Conservation (phyloP, 2,113 vertebrate genomes). For the Pluvianellus socialis region DNA sequence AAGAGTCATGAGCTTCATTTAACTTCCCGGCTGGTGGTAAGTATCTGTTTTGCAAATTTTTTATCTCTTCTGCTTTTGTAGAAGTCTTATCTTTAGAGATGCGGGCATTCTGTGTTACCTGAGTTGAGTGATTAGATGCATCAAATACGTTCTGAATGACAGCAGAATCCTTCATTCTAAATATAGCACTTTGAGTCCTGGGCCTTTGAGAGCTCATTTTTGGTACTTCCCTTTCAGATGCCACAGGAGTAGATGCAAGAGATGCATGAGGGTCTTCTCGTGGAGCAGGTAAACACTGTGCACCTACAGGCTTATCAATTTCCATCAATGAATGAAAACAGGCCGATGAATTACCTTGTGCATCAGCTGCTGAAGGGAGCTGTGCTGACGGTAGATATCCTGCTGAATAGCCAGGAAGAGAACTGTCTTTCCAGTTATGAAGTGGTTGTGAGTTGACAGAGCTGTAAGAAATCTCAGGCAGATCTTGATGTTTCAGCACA, state of each 20-base stretch:
- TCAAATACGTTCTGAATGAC: constrained; percentile 76
- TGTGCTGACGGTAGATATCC: constrained; percentile 77
- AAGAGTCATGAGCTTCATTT: constrained; percentile 62
- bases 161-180: constrained; percentile 75
- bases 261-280: constrained; percentile 67
- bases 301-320: constrained; percentile 66
- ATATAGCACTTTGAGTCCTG: constrained; percentile 69
- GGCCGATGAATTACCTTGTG: constrained; percentile 57
- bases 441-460: constrained; percentile 67
- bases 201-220: constrained; percentile 72
- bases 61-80: constrained; percentile 71
- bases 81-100: constrained; percentile 63
- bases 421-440: constrained; percentile 66
- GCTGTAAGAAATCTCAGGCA: constrained; percentile 48
- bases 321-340: constrained; percentile 74
- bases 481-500: constrained; percentile 63
- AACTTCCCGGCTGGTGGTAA: constrained; percentile 69
- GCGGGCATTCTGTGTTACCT: constrained; percentile 67
- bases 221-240: constrained; percentile 67
- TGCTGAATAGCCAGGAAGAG: constrained; percentile 60
- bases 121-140: constrained; percentile 72
- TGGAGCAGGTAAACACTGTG: constrained; percentile 55
- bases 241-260: constrained; percentile 32
- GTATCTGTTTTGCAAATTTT: constrained; percentile 70
- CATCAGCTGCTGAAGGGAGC: constrained; percentile 56